These are phyloP conservation scores for Sciurus carolinensis DNA, from an alignment of 2,797 vertebrate genomes.

Conservation along the genomic window DNA sequence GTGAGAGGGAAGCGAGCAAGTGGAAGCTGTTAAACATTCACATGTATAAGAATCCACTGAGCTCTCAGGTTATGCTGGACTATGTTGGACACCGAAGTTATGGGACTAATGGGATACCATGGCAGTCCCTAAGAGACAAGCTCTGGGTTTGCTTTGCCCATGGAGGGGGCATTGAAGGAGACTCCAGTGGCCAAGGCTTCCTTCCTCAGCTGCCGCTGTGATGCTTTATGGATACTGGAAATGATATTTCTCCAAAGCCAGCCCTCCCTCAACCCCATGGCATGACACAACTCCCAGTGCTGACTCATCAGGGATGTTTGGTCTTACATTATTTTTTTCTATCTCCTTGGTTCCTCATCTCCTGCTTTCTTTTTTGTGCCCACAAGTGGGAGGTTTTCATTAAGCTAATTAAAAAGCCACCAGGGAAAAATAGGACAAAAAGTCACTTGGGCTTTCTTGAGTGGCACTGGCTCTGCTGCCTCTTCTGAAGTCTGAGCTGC, in stretches of 20 bases:
- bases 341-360: neutral
- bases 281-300: neutral
- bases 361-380: neutral
- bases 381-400: slow-evolving; percentile 19
- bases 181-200: neutral
- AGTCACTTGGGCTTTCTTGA: neutral
- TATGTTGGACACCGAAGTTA: neutral
- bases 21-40: neutral
- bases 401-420: slow-evolving; percentile 46
- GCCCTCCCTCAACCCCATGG: neutral
- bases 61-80: neutral
- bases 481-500: neutral
- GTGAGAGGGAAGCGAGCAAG: neutral
- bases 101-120: neutral
- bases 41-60: neutral
- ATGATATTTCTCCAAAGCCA: neutral
- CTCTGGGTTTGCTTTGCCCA: neutral
- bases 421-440: neutral
- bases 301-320: neutral
- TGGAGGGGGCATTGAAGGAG: neutral
- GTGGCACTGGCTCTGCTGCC: neutral
- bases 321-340: neutral
- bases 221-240: neutral
- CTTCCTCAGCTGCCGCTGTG: neutral
- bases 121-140: neutral